phyloP scores from a whole-genome alignment of 2,113 vertebrate species.

The Thermophis baileyi region DNA sequence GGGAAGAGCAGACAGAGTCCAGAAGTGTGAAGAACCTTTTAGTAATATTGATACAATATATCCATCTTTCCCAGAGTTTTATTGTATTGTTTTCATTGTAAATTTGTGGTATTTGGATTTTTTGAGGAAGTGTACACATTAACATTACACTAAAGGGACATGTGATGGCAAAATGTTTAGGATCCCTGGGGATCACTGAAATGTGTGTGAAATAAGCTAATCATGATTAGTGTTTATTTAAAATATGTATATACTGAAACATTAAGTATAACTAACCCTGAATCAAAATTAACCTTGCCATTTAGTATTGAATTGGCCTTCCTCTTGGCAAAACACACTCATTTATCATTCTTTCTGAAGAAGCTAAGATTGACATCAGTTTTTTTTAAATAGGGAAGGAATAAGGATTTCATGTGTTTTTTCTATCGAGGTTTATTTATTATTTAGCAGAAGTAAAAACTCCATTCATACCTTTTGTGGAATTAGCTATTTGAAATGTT shows the following conservation, averaged over 20 bases:
- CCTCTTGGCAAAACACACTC: background rate
- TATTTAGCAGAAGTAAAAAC: background rate
- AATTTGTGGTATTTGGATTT: too few relatives aligned
- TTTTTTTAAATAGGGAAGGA: background rate
- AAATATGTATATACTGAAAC: background rate
- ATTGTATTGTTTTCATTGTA: too few relatives aligned
- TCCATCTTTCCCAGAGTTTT: background rate
- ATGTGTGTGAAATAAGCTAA: background rate
- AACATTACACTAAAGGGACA: background rate
- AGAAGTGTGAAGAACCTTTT: background rate
- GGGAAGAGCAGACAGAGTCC: background rate
- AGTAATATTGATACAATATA: background rate
- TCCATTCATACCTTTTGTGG: background rate
- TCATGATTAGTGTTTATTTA: background rate
- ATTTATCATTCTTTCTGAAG: background rate
- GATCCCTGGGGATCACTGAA: too few relatives aligned
- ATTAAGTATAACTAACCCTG: background rate
- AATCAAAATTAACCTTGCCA: background rate
- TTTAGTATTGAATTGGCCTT: background rate
- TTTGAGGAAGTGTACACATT: too few relatives aligned
- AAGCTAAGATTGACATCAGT: background rate
- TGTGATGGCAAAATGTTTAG: background rate
- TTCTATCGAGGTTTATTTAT: background rate
- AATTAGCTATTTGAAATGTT: background rate
- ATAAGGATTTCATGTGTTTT: background rate